Evolutionary conservation across 2,797 vertebrate genomes (phyloP).

Genomic region (Sciaenops ocellatus): DNA sequence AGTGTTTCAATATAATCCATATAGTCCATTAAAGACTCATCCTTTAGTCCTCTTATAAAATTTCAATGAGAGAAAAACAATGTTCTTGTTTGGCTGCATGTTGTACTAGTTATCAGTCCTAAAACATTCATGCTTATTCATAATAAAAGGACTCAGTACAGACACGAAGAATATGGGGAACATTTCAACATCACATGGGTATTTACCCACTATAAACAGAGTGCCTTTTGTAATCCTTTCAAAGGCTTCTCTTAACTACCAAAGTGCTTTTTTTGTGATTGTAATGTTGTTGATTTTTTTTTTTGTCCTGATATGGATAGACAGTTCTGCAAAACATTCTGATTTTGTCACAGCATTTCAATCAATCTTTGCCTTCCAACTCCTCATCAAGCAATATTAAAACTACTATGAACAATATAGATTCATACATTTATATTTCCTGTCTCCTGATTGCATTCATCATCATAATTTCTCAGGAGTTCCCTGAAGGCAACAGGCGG

Average conservation of each 20-base stretch:
- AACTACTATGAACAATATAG: conserved; percentile 23
- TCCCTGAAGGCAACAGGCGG: conserved; percentile 64
- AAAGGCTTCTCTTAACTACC: conserved; percentile 52
- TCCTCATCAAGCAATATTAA: conserved; percentile 50
- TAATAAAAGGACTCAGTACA: conserved; percentile 53
- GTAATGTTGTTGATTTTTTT: not conserved
- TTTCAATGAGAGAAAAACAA: conserved; percentile 60
- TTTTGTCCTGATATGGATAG: conserved; percentile 1
- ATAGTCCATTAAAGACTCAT: conserved; percentile 53
- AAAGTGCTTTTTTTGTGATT: conserved; percentile 57
- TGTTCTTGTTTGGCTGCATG: conserved; percentile 65
- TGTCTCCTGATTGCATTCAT: conserved; percentile 63
- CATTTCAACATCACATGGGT: conserved; percentile 57
- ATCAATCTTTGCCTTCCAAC: conserved; percentile 24
- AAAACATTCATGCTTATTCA: conserved; percentile 75
- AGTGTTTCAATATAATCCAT: conserved; percentile 57
- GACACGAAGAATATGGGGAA: conserved; percentile 40
- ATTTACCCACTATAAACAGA: conserved; percentile 59
- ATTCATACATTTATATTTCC: conserved; percentile 42
- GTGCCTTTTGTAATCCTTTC: conserved; percentile 58
- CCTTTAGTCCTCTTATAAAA: conserved; percentile 51
- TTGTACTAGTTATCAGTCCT: conserved; percentile 67
- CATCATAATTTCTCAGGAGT: conserved; percentile 66
- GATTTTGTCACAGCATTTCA: conserved; percentile 42
- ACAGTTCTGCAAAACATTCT: conserved; percentile 30